Conservation (phyloP, 2,888 invertebrate species). For the Caenorhabditis sp. region DNA sequence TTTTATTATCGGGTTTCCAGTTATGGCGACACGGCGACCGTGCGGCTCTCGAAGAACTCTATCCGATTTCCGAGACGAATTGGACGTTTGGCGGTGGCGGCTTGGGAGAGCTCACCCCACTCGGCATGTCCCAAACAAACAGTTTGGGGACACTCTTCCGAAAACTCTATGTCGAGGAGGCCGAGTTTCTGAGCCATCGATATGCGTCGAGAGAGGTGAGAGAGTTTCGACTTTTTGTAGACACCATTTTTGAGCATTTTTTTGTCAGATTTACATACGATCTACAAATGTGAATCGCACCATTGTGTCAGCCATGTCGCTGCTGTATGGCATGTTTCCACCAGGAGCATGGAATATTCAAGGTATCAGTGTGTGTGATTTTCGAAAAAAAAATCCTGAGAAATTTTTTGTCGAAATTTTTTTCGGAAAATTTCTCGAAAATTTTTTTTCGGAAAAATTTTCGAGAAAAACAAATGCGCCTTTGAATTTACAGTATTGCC, state of each 20-base stretch:
- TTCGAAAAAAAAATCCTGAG: too few species aligned
- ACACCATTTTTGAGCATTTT: too few species aligned
- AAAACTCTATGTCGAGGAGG: slow-evolving; percentile 87
- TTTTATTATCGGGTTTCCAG: slow-evolving; percentile 45
- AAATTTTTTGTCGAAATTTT: too few species aligned
- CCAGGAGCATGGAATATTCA: slow-evolving; percentile 54
- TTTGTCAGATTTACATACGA: slow-evolving; percentile 86
- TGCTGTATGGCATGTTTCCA: slow-evolving; percentile 68
- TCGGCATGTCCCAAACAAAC: slow-evolving; percentile 86
- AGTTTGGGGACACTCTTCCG: slow-evolving; percentile 89
- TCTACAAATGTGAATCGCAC: slow-evolving; percentile 93
- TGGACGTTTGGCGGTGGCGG: slow-evolving; percentile 75
- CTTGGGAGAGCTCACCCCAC: slow-evolving; percentile 69
- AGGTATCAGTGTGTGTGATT: too few species aligned
- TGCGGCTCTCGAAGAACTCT: slow-evolving; percentile 67
- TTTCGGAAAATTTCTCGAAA: too few species aligned
- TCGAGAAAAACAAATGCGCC: too few species aligned
- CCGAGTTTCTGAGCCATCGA: slow-evolving; percentile 85
- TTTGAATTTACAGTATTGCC: too few species aligned
- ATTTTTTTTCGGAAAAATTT: too few species aligned
- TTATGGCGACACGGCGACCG: slow-evolving; percentile 79
- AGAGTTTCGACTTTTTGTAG: too few species aligned
- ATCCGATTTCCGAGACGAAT: slow-evolving; percentile 58
- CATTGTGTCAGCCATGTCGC: slow-evolving; percentile 85
- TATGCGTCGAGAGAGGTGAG: slow-evolving; percentile 85